phyloP scores from a whole-genome alignment of 2,113 vertebrate species.

The Triplophysa tibetana region DNA sequence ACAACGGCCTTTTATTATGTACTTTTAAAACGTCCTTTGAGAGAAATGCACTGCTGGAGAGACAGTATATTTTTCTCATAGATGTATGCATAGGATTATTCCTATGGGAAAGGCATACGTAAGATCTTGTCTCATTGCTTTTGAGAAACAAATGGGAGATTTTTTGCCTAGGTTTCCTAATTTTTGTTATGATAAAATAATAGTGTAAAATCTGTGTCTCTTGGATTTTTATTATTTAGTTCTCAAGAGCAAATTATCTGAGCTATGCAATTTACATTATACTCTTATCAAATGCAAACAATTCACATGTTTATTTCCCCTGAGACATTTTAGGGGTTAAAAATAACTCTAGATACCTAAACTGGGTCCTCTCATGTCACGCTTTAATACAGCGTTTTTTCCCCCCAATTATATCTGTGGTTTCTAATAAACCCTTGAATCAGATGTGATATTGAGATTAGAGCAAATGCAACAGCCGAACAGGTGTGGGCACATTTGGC shows the following conservation, averaged over 20 bases:
- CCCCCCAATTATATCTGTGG: neutral
- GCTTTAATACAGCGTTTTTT: neutral
- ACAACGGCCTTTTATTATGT: slow-evolving; percentile 39
- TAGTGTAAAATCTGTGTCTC: neutral
- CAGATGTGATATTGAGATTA: neutral
- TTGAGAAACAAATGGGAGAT: neutral
- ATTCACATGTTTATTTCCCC: neutral
- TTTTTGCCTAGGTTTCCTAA: neutral
- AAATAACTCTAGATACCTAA: too few species aligned
- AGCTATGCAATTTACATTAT: neutral
- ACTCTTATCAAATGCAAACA: neutral
- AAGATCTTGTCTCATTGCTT: neutral
- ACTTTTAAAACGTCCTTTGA: neutral
- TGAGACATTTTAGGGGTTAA: too few species aligned
- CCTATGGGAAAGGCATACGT: neutral
- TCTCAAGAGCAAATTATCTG: neutral
- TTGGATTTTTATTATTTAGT: too few species aligned
- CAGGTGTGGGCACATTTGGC: slow-evolving; percentile 38
- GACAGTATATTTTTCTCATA: neutral
- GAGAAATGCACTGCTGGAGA: neutral
- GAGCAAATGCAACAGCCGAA: neutral
- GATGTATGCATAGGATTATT: neutral
- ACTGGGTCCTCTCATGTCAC: neutral
- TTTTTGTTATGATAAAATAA: neutral
- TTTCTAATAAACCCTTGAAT: neutral